Base-by-base conservation (phyloP, 2,113 vertebrate genomes). In the Psilopsiagon aurifrons region DNA sequence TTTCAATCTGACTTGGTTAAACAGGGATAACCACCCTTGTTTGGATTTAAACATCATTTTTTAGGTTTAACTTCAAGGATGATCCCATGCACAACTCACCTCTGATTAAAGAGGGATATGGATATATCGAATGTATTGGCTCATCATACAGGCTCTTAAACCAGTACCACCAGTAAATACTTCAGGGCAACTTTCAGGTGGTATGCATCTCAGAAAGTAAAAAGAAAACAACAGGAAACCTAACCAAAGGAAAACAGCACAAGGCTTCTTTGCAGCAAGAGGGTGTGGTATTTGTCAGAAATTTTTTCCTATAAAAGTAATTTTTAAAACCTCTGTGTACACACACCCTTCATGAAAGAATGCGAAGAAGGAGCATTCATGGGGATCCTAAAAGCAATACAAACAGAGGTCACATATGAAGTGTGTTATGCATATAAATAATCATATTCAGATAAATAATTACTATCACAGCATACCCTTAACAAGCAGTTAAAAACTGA, bases 291-390 rank as follows among this genome's bases (percentile, higher is more conserved):
- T 54, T 88, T 92, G 41, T 80, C 73, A 64, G 55, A 25, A 28
- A 0, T 44, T 33, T 82, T 78, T 91, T 43, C 68, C 24, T 29
- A 79, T 86, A 23, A 84, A 94, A 79, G 66, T 47, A 57, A 35
- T 82, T 89, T 84, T 84, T 71, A 57, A 89, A 84, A 24, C 18
- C n/a, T 75, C 39, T 88, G 35, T 27, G 29, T 16, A 73, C 27
- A 93, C 91, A 95, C 54, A 70, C 69, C 80, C 94, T 78, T 71
- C 52, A 64, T 4, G 7, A 93, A 96, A 90, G 60, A 92, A 95
- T 60, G 73, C 3, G 4, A 78, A 44, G 20, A 84, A 88, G 49
- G 7, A 96, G 9, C 37, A 55, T 62, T 87, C 84, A 77, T 33
- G 71, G 25, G 28, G 49, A 86, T 84, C 41, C 28, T 69, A 79